Percentiles rank a stretch among this genome's conserved stretches.
Evolutionary conservation across 2,113 vertebrate genomes (phyloP).

Genomic region (Scomber scombrus): DNA sequence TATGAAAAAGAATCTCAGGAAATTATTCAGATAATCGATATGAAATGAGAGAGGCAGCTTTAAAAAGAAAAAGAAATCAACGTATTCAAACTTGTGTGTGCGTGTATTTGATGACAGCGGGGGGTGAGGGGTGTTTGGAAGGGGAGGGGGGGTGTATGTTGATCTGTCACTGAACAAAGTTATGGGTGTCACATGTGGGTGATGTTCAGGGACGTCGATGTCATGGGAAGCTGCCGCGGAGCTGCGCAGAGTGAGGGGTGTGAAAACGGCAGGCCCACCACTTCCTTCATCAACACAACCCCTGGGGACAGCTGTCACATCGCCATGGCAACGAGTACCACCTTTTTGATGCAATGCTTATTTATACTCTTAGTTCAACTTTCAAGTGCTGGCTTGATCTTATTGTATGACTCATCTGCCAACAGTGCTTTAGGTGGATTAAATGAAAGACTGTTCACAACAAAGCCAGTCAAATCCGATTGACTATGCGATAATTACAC

Average conservation of each 20-base stretch:
- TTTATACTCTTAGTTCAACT: constrained; percentile 73
- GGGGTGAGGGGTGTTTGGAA: neutral
- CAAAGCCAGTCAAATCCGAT: constrained; percentile 11
- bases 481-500: constrained; percentile 31
- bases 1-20: neutral
- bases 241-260: constrained; percentile 50
- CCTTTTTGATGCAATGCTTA: constrained; percentile 57
- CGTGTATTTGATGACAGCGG: constrained; percentile 13
- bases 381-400: constrained; percentile 59
- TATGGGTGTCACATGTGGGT: constrained; percentile 59
- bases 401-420: constrained; percentile 48
- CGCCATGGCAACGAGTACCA: constrained; percentile 65
- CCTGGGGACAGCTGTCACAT: constrained; percentile 71
- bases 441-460: constrained; percentile 32
- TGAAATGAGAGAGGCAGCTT: neutral
- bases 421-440: constrained; percentile 36
- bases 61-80: too few species aligned
- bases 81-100: neutral
- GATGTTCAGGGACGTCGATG: constrained; percentile 59
- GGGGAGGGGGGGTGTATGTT: neutral
- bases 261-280: constrained; percentile 59
- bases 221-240: constrained; percentile 21
- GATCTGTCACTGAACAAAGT: constrained; percentile 23
- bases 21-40: constrained; percentile 9
- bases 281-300: constrained; percentile 56